phyloP scores from a whole-genome alignment of 2,113 vertebrate genomes.

The Prietella phreatophila region DNA sequence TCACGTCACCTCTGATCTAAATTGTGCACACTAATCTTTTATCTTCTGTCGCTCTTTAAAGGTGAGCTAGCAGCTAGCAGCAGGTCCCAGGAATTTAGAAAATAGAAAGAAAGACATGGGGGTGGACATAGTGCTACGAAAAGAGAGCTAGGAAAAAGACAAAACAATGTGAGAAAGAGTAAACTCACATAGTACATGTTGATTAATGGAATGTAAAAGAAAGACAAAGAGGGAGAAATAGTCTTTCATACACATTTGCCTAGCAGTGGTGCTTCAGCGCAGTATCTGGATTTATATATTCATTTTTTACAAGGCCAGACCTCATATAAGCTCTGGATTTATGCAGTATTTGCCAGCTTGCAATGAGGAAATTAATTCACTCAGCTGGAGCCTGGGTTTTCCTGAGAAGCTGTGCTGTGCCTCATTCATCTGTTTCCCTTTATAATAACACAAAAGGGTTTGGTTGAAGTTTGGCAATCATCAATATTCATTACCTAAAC shows the following conservation, averaged over 20 bases:
- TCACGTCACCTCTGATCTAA: slow-evolving; percentile 47
- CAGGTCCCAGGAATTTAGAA: slow-evolving; percentile 42
- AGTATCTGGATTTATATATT: slow-evolving; percentile 16
- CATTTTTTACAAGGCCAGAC: background rate
- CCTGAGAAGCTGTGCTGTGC: background rate
- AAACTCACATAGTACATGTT: slow-evolving; percentile 5
- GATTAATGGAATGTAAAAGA: slow-evolving; percentile 10
- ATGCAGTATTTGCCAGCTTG: background rate
- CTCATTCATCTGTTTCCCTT: background rate
- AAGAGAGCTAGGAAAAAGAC: background rate
- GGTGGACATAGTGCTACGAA: background rate
- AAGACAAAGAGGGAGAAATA: background rate
- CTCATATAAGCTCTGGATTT: slow-evolving; percentile 4
- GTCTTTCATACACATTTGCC: slow-evolving; percentile 37
- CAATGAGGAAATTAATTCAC: slow-evolving; percentile 26
- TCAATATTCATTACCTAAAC: background rate
- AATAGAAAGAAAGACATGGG: slow-evolving; percentile 8
- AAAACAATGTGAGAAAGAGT: slow-evolving; percentile 32
- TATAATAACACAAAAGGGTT: background rate
- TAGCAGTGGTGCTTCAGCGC: slow-evolving; percentile 11
- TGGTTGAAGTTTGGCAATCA: background rate
- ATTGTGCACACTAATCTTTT: slow-evolving; percentile 45
- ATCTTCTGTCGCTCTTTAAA: slow-evolving; percentile 38
- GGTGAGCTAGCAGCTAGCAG: slow-evolving; percentile 37
- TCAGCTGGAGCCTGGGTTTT: slow-evolving; percentile 12